phyloP scores from a whole-genome alignment of 2,797 vertebrate genomes.

The Gambelia wislizenii region DNA sequence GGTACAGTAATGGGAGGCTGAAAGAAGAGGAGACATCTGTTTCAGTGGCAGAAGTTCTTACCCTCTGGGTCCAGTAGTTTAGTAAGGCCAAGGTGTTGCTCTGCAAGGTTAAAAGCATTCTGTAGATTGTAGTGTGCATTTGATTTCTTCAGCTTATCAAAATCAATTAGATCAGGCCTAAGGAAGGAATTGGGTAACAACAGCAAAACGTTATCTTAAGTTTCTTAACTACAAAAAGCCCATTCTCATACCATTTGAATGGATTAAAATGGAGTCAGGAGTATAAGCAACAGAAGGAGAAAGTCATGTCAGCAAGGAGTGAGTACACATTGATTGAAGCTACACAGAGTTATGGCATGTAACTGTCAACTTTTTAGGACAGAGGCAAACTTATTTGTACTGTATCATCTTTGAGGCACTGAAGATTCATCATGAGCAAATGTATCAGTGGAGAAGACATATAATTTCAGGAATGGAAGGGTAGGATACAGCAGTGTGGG shows the following conservation, averaged over 20 bases:
- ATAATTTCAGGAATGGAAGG: background rate
- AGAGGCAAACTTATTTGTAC: background rate
- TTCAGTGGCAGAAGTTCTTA: slow-evolving; percentile 70
- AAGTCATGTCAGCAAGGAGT: background rate
- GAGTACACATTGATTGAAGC: background rate
- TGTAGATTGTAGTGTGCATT: slow-evolving; percentile 98
- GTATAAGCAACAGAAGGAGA: background rate
- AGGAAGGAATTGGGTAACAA: slow-evolving; percentile 24
- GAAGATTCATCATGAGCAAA: background rate
- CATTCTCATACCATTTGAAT: slow-evolving; percentile 27
- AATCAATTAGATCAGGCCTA: slow-evolving; percentile 96
- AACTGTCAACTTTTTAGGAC: background rate
- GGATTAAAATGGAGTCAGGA: slow-evolving; percentile 14
- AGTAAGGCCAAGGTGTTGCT: slow-evolving; percentile 95
- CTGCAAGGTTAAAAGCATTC: slow-evolving; percentile 96
- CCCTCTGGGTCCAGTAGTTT: slow-evolving; percentile 94
- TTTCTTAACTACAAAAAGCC: slow-evolving; percentile 44
- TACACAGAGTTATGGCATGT: background rate
- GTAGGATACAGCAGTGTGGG: background rate
- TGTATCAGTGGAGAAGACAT: background rate
- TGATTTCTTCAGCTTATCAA: slow-evolving; percentile 97
- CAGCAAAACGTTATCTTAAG: slow-evolving; percentile 36
- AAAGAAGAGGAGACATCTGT: slow-evolving; percentile 5
- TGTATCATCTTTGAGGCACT: background rate
- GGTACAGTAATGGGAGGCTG: background rate